Conservation (phyloP, 2,797 vertebrate species). For the Sebastes goodei region DNA sequence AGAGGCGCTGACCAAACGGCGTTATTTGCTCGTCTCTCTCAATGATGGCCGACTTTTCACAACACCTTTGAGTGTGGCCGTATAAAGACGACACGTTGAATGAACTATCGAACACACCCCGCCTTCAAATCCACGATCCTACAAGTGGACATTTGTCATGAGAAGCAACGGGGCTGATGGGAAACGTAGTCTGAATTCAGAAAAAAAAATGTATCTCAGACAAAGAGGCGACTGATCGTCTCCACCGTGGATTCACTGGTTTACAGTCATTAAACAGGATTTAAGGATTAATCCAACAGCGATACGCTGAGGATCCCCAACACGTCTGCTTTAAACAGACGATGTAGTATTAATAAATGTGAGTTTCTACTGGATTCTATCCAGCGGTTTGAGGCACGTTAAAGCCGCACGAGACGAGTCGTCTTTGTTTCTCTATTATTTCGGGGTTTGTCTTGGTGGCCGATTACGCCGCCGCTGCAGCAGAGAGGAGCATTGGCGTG, state of each 20-base stretch:
- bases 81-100: background rate
- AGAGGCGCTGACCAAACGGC: too few relatives aligned
- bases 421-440: conserved; percentile 31
- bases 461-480: conserved; percentile 34
- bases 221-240: background rate
- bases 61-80: background rate
- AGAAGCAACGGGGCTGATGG: background rate
- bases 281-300: background rate
- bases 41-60: background rate
- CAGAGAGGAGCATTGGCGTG: conserved; percentile 28
- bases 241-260: background rate
- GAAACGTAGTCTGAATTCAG: background rate
- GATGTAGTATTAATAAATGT: background rate
- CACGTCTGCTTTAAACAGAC: background rate
- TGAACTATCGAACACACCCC: background rate
- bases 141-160: background rate
- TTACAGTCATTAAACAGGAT: background rate
- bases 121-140: background rate
- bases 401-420: background rate
- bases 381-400: conserved; percentile 2
- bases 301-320: background rate
- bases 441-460: background rate
- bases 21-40: too few relatives aligned
- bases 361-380: background rate
- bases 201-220: background rate